A percentile compares a stretch with the other conserved stretches of the same genome.
Evolutionary conservation across 2,888 invertebrate species (phyloP).

Genomic region (Patella caerulea): DNA sequence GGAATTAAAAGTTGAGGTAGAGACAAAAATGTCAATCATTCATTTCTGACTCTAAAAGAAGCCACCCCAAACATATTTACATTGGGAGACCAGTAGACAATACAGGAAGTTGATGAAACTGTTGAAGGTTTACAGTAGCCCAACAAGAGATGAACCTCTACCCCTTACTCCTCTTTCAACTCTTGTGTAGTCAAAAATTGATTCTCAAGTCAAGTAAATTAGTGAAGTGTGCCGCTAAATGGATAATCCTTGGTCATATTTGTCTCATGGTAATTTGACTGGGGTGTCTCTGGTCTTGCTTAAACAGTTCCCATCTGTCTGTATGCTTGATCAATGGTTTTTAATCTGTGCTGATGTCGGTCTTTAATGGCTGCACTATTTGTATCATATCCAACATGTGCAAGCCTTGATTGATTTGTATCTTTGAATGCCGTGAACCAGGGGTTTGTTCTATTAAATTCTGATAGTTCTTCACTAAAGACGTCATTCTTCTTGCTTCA

Average conservation of each 20-base stretch:
- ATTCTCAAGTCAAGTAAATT: not conserved
- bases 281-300: not conserved
- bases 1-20: too few species aligned
- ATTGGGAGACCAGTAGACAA: too few species aligned
- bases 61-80: too few species aligned
- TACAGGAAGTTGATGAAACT: too few species aligned
- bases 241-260: constrained; percentile 7
- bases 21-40: too few species aligned
- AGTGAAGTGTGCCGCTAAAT: constrained; percentile 10
- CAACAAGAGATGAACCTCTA: not conserved
- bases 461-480: too few species aligned
- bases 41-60: too few species aligned
- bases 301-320: constrained; percentile 5
- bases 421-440: too few species aligned
- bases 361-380: not conserved
- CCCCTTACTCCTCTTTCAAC: not conserved
- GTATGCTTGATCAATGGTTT: not conserved
- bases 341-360: not conserved
- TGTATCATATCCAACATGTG: not conserved
- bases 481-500: too few species aligned
- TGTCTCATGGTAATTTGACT: not conserved
- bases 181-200: not conserved
- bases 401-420: constrained; percentile 4
- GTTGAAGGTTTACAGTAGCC: too few species aligned
- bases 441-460: too few species aligned